Evolutionary conservation across 2,888 invertebrate genomes (phyloP).

Genomic region (Myopa tessellatipennis): DNA sequence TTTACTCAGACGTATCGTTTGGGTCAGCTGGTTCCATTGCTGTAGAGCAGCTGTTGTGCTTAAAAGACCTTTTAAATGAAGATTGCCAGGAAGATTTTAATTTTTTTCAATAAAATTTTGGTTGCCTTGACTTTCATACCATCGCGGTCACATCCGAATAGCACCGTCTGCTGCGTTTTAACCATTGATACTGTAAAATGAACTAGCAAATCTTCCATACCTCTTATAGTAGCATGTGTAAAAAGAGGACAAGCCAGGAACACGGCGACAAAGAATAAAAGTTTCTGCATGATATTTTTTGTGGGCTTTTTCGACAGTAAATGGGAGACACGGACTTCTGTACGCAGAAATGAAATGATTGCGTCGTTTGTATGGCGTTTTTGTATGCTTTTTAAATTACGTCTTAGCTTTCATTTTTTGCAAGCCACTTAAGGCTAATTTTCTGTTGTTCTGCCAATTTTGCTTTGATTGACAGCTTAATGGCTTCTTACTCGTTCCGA

Average conservation of each 20-base stretch:
- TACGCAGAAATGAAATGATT: neutral
- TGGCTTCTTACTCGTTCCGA: constrained; percentile 10
- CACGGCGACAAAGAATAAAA: neutral
- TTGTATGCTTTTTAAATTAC: constrained; percentile 12
- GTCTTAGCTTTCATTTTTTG: neutral
- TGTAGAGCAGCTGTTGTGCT: constrained; percentile 44
- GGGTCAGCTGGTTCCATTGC: constrained; percentile 51
- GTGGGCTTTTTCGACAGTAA: neutral
- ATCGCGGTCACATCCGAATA: constrained; percentile 54
- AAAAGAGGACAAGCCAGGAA: neutral
- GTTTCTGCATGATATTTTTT: neutral
- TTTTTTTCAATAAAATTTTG: neutral
- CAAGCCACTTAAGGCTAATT: constrained; percentile 30
- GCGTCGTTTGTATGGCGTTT: constrained; percentile 12
- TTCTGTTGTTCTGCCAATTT: constrained; percentile 30
- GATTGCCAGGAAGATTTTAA: neutral
- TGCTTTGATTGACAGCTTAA: constrained; percentile 39
- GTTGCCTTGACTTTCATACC: constrained; percentile 47
- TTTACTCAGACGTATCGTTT: constrained; percentile 46
- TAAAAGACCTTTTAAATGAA: neutral
- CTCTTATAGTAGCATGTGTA: neutral
- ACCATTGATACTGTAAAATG: constrained; percentile 53
- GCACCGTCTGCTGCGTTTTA: constrained; percentile 51
- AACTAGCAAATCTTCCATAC: constrained; percentile 44
- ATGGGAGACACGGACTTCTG: constrained; percentile 10